Conservation (phyloP, 2,797 vertebrate species). For the Hyperoplus lanceolatus region DNA sequence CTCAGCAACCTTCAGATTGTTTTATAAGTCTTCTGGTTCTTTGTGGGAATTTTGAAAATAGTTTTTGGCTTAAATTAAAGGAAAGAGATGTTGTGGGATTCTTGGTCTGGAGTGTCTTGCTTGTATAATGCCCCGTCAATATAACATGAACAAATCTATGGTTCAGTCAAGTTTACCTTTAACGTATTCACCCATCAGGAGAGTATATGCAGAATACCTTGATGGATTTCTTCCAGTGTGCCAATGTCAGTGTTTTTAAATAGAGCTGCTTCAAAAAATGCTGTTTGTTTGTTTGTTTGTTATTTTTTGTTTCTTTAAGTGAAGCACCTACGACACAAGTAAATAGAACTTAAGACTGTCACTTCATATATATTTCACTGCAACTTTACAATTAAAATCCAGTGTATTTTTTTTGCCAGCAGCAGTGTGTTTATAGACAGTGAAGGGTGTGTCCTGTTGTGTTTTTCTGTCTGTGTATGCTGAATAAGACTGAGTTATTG, state of each 20-base stretch:
- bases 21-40: too few relatives aligned
- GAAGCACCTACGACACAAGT: neutral
- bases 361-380: neutral
- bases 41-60: too few relatives aligned
- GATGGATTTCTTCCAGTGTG: neutral
- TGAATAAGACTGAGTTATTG: conserved; percentile 27
- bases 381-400: neutral
- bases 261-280: neutral
- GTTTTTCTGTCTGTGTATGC: conserved; percentile 1
- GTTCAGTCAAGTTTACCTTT: neutral
- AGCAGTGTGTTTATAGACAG: conserved; percentile 22
- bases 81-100: too few relatives aligned
- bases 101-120: neutral
- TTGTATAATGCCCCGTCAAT: neutral
- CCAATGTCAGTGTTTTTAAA: neutral
- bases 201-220: neutral
- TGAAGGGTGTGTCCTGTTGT: conserved; percentile 39
- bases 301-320: neutral
- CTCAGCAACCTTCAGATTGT: neutral
- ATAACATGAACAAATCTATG: neutral
- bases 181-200: neutral
- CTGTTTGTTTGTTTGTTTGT: neutral
- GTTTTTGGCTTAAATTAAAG: too few relatives aligned
- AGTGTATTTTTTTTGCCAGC: conserved; percentile 12
- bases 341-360: neutral